A percentile compares a stretch with the other conserved stretches of the same genome.
Evolutionary conservation across 2,797 vertebrate genomes (phyloP).

Genomic region (Propithecus perrieri): DNA sequence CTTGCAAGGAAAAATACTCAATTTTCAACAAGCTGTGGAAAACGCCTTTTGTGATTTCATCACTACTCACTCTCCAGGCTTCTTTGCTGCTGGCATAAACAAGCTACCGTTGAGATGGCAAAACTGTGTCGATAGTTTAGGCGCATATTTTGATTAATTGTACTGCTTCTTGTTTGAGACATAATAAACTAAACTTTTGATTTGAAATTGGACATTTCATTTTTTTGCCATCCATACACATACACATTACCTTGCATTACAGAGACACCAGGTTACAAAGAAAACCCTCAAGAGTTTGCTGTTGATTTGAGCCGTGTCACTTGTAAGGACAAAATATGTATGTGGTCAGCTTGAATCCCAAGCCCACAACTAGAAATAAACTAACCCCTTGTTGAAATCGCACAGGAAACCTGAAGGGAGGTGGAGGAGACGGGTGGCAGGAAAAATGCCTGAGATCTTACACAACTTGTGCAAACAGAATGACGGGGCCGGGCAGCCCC

Average conservation of each 20-base stretch:
- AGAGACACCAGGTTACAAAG: constrained; percentile 65
- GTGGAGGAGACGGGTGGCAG: constrained; percentile 74
- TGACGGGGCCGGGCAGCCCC: constrained; percentile 74
- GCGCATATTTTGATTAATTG: too few relatives aligned
- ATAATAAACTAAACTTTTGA: too few relatives aligned
- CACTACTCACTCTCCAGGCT: too few relatives aligned
- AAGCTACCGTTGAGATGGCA: too few relatives aligned
- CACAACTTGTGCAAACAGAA: constrained; percentile 84
- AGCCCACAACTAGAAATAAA: constrained; percentile 83
- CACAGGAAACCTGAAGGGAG: constrained; percentile 58
- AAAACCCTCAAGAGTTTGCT: constrained; percentile 60
- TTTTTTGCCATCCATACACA: background rate
- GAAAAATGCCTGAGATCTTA: constrained; percentile 83
- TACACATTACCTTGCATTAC: constrained; percentile 20
- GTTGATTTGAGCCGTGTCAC: constrained; percentile 77
- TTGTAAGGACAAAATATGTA: constrained; percentile 83
- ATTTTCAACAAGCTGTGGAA: too few relatives aligned
- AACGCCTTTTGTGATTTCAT: too few relatives aligned
- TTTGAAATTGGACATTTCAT: too few relatives aligned
- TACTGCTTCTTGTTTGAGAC: too few relatives aligned
- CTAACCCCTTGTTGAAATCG: constrained; percentile 83
- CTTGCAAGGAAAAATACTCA: too few relatives aligned
- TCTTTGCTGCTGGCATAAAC: too few relatives aligned
- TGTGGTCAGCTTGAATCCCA: constrained; percentile 80
- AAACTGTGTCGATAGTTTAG: too few relatives aligned